Conservation (phyloP, 2,797 vertebrate species). For the Parauchenoglanis punctatus region DNA sequence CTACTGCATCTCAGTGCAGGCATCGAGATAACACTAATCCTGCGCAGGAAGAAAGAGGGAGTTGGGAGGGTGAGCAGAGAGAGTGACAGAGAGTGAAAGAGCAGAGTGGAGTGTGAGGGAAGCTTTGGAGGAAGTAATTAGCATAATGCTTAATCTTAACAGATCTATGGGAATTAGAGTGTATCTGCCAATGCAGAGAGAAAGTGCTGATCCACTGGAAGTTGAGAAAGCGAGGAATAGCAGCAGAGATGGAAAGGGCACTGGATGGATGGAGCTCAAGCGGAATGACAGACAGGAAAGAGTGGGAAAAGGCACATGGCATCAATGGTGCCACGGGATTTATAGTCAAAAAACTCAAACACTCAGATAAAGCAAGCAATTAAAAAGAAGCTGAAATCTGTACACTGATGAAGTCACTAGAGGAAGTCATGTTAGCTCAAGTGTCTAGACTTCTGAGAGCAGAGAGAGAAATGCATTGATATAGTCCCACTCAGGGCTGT, state of each 20-base stretch:
- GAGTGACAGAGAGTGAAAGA: conserved; percentile 17
- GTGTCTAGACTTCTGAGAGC: conserved; percentile 22
- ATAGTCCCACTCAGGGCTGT: conserved; percentile 55
- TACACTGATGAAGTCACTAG: conserved; percentile 32
- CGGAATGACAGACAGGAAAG: not conserved
- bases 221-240: conserved; percentile 23
- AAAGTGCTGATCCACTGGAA: conserved; percentile 48
- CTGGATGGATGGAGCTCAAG: not conserved
- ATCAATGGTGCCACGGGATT: not conserved
- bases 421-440: conserved; percentile 38
- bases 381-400: not conserved
- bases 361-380: not conserved
- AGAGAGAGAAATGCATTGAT: conserved; percentile 53
- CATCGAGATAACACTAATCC: not conserved
- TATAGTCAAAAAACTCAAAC: not conserved
- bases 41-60: not conserved
- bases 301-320: not conserved
- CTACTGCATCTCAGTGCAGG: not conserved
- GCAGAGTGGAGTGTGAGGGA: conserved; percentile 20
- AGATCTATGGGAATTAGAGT: conserved; percentile 49
- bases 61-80: not conserved
- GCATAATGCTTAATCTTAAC: conserved; percentile 49
- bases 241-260: conserved; percentile 1
- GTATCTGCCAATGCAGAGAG: conserved; percentile 12
- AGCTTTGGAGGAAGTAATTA: conserved; percentile 38